Percentiles rank a stretch among this genome's conserved stretches.
Evolutionary conservation across 2,888 invertebrate species (phyloP).

Genomic region (Sussaba pulchella): DNA sequence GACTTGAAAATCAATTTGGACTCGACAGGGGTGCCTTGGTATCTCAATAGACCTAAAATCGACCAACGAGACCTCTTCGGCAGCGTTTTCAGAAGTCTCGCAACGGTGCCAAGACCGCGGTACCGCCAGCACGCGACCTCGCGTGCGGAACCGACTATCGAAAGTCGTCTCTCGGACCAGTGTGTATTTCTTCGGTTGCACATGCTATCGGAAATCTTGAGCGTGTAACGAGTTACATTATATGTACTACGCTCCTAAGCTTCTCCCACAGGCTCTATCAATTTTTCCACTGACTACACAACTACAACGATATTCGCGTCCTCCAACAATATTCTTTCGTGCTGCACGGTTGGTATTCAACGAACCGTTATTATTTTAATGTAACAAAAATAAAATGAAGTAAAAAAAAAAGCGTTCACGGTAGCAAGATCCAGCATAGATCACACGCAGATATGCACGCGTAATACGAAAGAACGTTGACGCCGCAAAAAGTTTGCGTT

Average conservation of each 20-base stretch:
- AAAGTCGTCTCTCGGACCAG: constrained; percentile 66
- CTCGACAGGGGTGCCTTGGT: too few species aligned
- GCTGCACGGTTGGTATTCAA: constrained; percentile 23
- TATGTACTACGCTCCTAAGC: background rate
- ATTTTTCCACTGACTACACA: background rate
- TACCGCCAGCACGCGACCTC: constrained; percentile 74
- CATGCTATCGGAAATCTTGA: constrained; percentile 46
- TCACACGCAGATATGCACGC: background rate
- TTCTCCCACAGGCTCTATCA: constrained; percentile 6
- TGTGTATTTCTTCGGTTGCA: constrained; percentile 38
- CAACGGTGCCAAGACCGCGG: too few species aligned
- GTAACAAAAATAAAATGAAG: too few species aligned
- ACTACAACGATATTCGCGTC: background rate
- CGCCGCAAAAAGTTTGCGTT: background rate
- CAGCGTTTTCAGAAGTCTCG: too few species aligned
- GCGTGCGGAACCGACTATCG: constrained; percentile 74
- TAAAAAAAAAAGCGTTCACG: constrained; percentile 31
- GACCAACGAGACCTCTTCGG: too few species aligned
- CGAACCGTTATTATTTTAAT: constrained; percentile 49
- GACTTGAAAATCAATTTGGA: too few species aligned
- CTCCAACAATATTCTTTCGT: constrained; percentile 33
- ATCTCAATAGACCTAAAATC: too few species aligned
- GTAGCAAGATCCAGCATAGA: background rate
- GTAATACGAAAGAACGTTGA: constrained; percentile 4
- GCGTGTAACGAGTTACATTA: constrained; percentile 54